Base-by-base conservation (phyloP, 2,888 invertebrate species). In the Nebria salina region DNA sequence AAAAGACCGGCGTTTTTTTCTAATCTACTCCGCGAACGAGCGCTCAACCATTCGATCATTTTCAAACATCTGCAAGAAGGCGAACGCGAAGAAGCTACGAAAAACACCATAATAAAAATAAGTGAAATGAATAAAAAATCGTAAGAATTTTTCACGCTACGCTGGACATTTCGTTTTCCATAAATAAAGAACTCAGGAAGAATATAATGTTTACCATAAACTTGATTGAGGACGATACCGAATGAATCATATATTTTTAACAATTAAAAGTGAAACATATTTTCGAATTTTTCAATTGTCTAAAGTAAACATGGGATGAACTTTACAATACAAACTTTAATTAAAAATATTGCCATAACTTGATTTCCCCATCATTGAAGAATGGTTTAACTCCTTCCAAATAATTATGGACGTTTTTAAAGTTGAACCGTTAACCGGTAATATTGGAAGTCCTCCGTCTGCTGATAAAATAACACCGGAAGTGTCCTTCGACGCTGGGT, bases 401-500 rank as follows among this genome's bases (percentile, higher is more conserved):
- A 54, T 82, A 83, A 86, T 83, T 83, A 94, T 94, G 94, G 94
- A 94, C 91, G 93, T 94, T 89, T 94, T 94, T 90, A 92, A 92
- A 89, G 90, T 92, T 87, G 93, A 93, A 87, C 92, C 91, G 90
- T 92, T 92, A 88, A 90, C 92, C 87, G 91, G 90, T 89, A 91
- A 92, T 88, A 88, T 92, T 87, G 91, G 91, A 85, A 90, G 89
- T 86, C 91, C 92, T 88, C 92, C 91, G 85, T 90, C 91, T 83
- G 91, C 91, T 84, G 92, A 92, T 87, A 91, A 91, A 89, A 89
- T 91, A 86, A 90, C 91, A 87, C 90, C 92, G 88, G 91, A 92
- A 88, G 93, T 94, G 85, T 91, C 92, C 86, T 93, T 95, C 89
- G 94, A 94, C 89, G 93, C 94, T 85, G 93, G 93, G 87, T 92